Conservation (phyloP, 2,113 vertebrate species). For the Ancistrus triradiatus region DNA sequence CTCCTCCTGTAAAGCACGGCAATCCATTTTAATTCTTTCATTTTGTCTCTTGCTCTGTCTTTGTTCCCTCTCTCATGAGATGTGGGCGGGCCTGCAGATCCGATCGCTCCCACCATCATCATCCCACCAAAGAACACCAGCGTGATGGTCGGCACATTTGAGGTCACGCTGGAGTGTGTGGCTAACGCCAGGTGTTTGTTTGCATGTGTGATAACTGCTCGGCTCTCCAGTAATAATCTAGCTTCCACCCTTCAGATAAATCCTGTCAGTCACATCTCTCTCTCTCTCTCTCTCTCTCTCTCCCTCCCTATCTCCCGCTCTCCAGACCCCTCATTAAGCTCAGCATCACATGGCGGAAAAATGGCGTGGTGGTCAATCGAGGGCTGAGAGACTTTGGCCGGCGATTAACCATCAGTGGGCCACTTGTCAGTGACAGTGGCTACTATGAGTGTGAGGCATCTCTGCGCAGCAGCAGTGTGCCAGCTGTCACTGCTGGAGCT, state of each 20-base stretch:
- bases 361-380: slow-evolving; percentile 69
- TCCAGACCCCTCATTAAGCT: slow-evolving; percentile 89
- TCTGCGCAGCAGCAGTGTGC: slow-evolving; percentile 85
- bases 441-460: slow-evolving; percentile 90
- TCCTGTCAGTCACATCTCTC: not conserved
- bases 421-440: slow-evolving; percentile 75
- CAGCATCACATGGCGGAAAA: slow-evolving; percentile 88
- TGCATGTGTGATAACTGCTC: not conserved
- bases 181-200: slow-evolving; percentile 84
- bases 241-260: slow-evolving; percentile 5
- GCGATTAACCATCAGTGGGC: slow-evolving; percentile 82
- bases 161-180: slow-evolving; percentile 92
- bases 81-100: slow-evolving; percentile 87
- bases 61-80: slow-evolving; percentile 63
- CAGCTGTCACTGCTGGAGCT: slow-evolving; percentile 75
- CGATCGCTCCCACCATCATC: slow-evolving; percentile 90
- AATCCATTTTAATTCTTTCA: slow-evolving; percentile 4
- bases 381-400: slow-evolving; percentile 88
- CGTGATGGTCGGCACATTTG: slow-evolving; percentile 85
- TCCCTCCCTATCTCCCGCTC: slow-evolving; percentile 3
- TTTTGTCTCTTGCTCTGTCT: slow-evolving; percentile 30
- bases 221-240: not conserved
- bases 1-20: not conserved
- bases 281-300: not conserved
- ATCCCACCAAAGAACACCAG: slow-evolving; percentile 94